phyloP scores from a whole-genome alignment of 2,113 vertebrate genomes.

The Poeciliopsis turrubarensis region DNA sequence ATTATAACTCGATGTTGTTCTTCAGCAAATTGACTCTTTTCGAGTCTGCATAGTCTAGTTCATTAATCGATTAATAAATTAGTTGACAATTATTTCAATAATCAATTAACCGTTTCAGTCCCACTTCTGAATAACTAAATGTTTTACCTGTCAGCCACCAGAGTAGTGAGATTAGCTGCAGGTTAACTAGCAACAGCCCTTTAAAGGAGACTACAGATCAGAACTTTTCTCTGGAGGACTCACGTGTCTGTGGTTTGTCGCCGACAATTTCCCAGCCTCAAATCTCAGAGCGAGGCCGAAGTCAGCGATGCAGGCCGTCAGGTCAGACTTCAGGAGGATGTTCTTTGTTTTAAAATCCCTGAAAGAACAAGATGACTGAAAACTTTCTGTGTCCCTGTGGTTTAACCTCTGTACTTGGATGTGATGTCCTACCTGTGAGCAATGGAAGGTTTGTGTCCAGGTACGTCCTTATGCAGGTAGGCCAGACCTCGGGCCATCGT shows the following conservation, averaged over 20 bases:
- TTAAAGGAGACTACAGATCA: neutral
- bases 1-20: too few relatives aligned
- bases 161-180: neutral
- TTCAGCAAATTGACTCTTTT: too few relatives aligned
- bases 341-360: slow-evolving; percentile 99
- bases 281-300: slow-evolving; percentile 96
- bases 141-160: neutral
- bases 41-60: too few relatives aligned
- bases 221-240: neutral
- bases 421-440: slow-evolving; percentile 86
- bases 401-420: neutral
- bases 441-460: slow-evolving; percentile 94
- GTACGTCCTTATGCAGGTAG: slow-evolving; percentile 98
- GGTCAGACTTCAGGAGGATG: slow-evolving; percentile 92
- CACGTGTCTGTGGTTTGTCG: slow-evolving; percentile 95
- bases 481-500: slow-evolving; percentile 92
- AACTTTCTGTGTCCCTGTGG: neutral
- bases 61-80: too few relatives aligned
- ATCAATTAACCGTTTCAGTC: too few relatives aligned
- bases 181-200: too few relatives aligned
- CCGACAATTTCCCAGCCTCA: slow-evolving; percentile 95
- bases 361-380: neutral
- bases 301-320: slow-evolving; percentile 94
- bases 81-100: too few relatives aligned
- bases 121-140: neutral